These are phyloP conservation scores for Hephaestus fuliginosus DNA, from an alignment of 2,797 vertebrate species.

Conservation along the genomic window DNA sequence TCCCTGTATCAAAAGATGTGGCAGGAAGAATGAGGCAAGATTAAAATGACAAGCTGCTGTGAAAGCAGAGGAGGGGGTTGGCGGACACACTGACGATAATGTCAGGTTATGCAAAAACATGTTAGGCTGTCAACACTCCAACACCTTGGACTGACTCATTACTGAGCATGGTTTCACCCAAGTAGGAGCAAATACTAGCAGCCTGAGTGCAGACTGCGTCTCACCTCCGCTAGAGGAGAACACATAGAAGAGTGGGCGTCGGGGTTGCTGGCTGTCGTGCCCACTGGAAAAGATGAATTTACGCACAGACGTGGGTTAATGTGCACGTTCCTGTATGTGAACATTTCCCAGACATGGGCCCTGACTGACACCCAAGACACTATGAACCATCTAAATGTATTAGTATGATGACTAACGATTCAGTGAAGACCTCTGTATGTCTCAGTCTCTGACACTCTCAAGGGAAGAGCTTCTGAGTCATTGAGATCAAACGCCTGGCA, in stretches of 20 bases:
- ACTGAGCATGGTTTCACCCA: conserved; percentile 39
- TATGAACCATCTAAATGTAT: conserved; percentile 18
- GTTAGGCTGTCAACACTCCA: conserved; percentile 53
- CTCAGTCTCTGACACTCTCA: conserved; percentile 33
- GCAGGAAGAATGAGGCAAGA: conserved; percentile 21
- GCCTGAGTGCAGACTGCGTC: conserved; percentile 36
- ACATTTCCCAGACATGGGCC: conserved; percentile 18
- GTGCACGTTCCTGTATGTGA: neutral
- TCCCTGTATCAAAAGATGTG: conserved; percentile 20
- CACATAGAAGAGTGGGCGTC: conserved; percentile 44
- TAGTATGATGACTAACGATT: conserved; percentile 33
- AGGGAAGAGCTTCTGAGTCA: conserved; percentile 43
- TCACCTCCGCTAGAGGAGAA: conserved; percentile 53
- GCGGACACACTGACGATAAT: conserved; percentile 43
- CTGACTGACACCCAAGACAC: neutral
- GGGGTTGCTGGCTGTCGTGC: conserved; percentile 18
- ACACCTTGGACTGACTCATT: conserved; percentile 62
- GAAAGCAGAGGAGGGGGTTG: conserved; percentile 41
- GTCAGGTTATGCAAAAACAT: conserved; percentile 60
- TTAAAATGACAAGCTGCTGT: conserved; percentile 30
- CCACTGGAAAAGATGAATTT: conserved; percentile 10
- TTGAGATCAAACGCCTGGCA: conserved; percentile 47
- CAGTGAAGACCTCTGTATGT: conserved; percentile 13
- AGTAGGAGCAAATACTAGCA: conserved; percentile 33
- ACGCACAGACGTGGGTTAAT: conserved; percentile 32